A percentile compares a stretch with the other conserved stretches of the same genome.
Conservation (phyloP, 2,113 vertebrate genomes). For the Ondatra zibethicus region DNA sequence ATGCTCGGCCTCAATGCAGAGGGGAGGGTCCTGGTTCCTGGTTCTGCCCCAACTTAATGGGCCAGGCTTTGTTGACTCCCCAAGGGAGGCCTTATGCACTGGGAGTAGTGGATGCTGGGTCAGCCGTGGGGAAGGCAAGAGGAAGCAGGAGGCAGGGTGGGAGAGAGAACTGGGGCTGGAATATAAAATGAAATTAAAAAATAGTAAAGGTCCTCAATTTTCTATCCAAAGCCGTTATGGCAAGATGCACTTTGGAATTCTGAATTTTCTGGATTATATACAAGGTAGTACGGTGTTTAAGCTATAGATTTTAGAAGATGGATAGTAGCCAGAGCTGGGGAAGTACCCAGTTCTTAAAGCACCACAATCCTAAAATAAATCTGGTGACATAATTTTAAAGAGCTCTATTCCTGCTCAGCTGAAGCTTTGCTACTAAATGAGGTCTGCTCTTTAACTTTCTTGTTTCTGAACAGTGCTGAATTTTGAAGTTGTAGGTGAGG, state of each 20-base stretch:
- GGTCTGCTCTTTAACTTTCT: not conserved
- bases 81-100: too few relatives aligned
- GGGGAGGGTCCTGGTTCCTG: too few relatives aligned
- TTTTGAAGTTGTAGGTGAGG: not conserved
- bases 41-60: too few relatives aligned
- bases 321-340: not conserved
- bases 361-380: not conserved
- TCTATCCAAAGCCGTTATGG: not conserved
- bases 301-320: not conserved
- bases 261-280: not conserved
- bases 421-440: constrained; percentile 13
- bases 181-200: too few relatives aligned
- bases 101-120: too few relatives aligned
- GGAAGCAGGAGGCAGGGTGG: too few relatives aligned
- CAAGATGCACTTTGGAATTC: not conserved
- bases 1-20: too few relatives aligned
- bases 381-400: not conserved
- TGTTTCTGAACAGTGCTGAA: not conserved
- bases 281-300: not conserved
- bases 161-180: too few relatives aligned
- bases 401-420: not conserved
- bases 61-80: too few relatives aligned
- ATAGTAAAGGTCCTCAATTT: not conserved
- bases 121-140: too few relatives aligned
- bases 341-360: not conserved